phyloP scores from a whole-genome alignment of 2,113 vertebrate species.

The Macrotus californicus region DNA sequence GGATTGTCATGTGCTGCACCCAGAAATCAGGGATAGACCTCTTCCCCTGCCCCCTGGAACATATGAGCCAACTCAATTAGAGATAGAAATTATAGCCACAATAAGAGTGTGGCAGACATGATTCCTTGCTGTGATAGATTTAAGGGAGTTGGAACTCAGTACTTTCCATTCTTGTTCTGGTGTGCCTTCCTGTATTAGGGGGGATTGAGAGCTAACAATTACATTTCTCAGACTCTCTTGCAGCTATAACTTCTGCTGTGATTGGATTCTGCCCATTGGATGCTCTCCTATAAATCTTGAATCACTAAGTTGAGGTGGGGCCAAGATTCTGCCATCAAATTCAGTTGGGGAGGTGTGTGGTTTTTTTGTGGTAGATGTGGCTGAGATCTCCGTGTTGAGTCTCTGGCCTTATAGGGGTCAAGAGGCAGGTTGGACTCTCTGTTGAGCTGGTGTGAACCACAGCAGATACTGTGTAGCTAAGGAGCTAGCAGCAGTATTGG shows the following conservation, averaged over 20 bases:
- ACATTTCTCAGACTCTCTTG: background rate
- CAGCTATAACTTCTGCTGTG: background rate
- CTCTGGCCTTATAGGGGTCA: background rate
- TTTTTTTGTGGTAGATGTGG: background rate
- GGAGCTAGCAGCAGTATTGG: background rate
- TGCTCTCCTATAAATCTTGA: background rate
- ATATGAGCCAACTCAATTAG: background rate
- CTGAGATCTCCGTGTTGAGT: background rate
- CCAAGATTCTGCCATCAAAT: background rate
- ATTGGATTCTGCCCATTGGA: background rate
- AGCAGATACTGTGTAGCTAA: rapidly evolving
- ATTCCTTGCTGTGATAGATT: background rate
- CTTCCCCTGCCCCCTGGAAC: background rate
- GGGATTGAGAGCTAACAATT: background rate
- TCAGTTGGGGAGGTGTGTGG: background rate
- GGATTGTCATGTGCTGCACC: background rate
- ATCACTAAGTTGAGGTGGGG: background rate
- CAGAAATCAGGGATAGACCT: background rate
- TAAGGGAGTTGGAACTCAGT: background rate
- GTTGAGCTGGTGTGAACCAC: background rate
- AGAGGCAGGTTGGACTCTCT: background rate
- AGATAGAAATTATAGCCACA: background rate
- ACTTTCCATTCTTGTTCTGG: background rate
- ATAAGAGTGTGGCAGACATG: background rate
- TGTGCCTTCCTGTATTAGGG: background rate